Conservation (phyloP, 2,797 vertebrate genomes). For the Helostoma temminkii region DNA sequence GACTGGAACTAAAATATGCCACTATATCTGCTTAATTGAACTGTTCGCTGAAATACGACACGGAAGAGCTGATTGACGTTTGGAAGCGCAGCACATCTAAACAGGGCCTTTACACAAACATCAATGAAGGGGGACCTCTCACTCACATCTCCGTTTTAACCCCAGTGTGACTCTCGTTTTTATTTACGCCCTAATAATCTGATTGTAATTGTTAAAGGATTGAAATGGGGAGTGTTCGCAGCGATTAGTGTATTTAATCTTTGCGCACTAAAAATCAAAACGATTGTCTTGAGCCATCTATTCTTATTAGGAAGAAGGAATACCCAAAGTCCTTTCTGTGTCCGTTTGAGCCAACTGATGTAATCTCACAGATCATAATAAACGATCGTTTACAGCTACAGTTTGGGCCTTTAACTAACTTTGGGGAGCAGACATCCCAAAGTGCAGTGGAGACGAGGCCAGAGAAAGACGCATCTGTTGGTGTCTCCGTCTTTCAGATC, state of each 20-base stretch:
- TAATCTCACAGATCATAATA: conserved; percentile 22
- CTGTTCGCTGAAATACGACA: conserved; percentile 88
- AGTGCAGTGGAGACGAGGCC: conserved; percentile 40
- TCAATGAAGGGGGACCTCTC: conserved; percentile 68
- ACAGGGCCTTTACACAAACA: conserved; percentile 72
- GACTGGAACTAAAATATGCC: conserved; percentile 98
- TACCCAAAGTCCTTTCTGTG: background rate
- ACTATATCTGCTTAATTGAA: conserved; percentile 93
- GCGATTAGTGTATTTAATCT: conserved; percentile 29
- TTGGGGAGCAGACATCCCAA: conserved; percentile 39
- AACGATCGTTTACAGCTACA: background rate
- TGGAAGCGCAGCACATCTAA: conserved; percentile 66
- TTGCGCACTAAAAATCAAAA: conserved; percentile 34
- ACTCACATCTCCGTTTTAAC: conserved; percentile 56
- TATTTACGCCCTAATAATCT: conserved; percentile 62
- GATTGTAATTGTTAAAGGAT: conserved; percentile 37
- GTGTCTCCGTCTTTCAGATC: conserved; percentile 76
- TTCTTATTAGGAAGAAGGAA: background rate
- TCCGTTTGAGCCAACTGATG: background rate
- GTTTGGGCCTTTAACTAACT: conserved; percentile 37
- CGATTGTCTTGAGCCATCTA: conserved; percentile 7
- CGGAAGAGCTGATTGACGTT: conserved; percentile 79
- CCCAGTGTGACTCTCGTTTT: conserved; percentile 46
- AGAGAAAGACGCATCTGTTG: conserved; percentile 80
- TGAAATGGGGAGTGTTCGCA: conserved; percentile 29